Evolutionary conservation across 2,888 invertebrate genomes (phyloP).

Genomic region (Acleris holmiana): DNA sequence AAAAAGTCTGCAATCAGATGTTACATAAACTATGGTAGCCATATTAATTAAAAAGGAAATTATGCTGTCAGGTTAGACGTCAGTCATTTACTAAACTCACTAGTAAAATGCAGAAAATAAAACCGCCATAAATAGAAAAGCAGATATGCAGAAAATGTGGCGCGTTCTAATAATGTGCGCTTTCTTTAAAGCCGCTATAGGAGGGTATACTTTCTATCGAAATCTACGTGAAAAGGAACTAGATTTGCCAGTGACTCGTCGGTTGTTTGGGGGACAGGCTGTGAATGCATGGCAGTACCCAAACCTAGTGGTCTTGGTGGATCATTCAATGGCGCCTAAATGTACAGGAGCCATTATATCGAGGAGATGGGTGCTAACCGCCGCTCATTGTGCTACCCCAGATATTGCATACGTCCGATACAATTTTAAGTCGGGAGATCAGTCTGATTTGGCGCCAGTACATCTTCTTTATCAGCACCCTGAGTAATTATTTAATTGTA

Average conservation of each 20-base stretch:
- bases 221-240: constrained; percentile 11
- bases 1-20: too few species aligned
- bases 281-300: constrained; percentile 52
- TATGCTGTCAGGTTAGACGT: too few species aligned
- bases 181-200: constrained; percentile 6
- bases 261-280: constrained; percentile 64
- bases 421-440: constrained; percentile 58
- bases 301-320: constrained; percentile 61
- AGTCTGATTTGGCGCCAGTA: constrained; percentile 52
- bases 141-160: too few species aligned
- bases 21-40: too few species aligned
- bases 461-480: constrained; percentile 67
- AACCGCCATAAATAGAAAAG: too few species aligned
- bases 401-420: constrained; percentile 63
- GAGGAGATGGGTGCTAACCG: constrained; percentile 70
- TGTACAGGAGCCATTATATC: constrained; percentile 65
- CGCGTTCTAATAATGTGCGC: constrained; percentile 5
- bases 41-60: too few species aligned
- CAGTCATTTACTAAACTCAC: too few species aligned
- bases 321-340: constrained; percentile 60
- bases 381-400: constrained; percentile 69
- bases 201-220: constrained; percentile 53
- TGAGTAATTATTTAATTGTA: constrained; percentile 53
- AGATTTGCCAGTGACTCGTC: constrained; percentile 47
- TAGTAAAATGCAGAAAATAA: too few species aligned